Evolutionary conservation across 2,113 vertebrate genomes (phyloP).

Genomic region (Tympanuchus pallidicinctus): DNA sequence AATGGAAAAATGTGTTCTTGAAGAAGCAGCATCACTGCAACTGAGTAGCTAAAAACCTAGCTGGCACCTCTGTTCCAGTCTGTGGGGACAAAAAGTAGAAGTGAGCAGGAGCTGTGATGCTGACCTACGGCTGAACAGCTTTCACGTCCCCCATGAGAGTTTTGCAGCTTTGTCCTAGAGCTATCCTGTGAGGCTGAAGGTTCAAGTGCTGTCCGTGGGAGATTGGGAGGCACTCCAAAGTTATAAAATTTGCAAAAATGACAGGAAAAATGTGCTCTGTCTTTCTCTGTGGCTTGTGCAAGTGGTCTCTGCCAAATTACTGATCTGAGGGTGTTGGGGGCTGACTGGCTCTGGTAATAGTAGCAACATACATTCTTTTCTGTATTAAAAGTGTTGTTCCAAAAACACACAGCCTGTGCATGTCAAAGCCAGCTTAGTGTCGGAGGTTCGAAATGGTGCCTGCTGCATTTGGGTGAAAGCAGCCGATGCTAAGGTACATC

Average conservation of each 20-base stretch:
- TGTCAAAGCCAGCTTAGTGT: not conserved
- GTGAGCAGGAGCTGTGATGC: not conserved
- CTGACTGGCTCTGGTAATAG: not conserved
- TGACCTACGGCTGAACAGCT: not conserved
- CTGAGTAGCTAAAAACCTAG: not conserved
- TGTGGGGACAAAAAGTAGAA: not conserved
- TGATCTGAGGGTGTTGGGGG: not conserved
- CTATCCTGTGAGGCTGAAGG: not conserved
- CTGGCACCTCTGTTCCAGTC: not conserved
- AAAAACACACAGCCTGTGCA: not conserved
- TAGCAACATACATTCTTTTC: rapidly evolving
- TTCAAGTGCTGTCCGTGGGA: not conserved
- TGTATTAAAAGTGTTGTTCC: not conserved
- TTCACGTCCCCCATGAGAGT: rapidly evolving
- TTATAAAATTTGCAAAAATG: not conserved
- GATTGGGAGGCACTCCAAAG: not conserved
- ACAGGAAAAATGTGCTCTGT: not conserved
- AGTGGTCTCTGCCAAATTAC: not conserved
- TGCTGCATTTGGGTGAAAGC: not conserved
- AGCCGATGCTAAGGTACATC: rapidly evolving
- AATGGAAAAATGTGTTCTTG: not conserved
- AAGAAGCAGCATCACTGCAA: not conserved
- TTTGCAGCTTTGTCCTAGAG: not conserved
- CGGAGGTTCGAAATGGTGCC: not conserved
- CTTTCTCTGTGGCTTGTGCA: not conserved